Base-by-base conservation (phyloP, 2,797 vertebrate species). In the Galago senegalensis region DNA sequence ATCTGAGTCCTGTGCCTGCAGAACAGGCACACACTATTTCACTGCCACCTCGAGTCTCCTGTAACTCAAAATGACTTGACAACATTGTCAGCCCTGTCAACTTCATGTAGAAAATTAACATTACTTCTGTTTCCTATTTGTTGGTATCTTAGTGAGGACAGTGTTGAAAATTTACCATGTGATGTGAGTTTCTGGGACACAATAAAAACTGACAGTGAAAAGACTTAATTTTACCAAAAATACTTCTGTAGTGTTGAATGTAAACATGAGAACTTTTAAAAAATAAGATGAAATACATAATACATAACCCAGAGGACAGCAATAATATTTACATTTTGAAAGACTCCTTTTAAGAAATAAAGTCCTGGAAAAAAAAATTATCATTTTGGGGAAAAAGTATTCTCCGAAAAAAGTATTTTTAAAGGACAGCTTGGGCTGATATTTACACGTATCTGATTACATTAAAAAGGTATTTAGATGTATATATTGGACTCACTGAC, bases 141-240 rank as follows among this genome's bases (percentile, higher is more conserved):
- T 67, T 61, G 29, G 65, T 60, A 53, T n/a, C 43, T 3, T 87
- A 69, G 5, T 49, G n/a, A 56, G 73, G 37, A 87, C 3, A 27
- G 58, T 29, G 40, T 40, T 93, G 49, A 87, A n/a, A 16, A 92
- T 77, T 37, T 72, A 43, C 86, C 67, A 40, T 37, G 53, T 81
- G 31, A 77, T 40, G 76, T 7, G 12, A 23, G n/a, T 96, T 86
- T 73, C 49, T 37, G 67, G n/a, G 31, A 89, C 9, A 37, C 73
- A 83, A 90, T 77, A 84, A 77, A 95, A 93, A 21, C 23, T 49
- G 8, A 76, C 2, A 29, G 18, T 46, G 70, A 69, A 7, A 63
- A 37, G 34, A 80, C 89, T 75, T 77, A 69, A 43, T 70, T 83
- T 87, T 73, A 83, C 76, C 61, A n/a, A 53, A 60, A 77, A 84